Evolutionary conservation across 2,113 vertebrate species (phyloP), one percentile per base, ranked within the genome.

Genomic region (Condylura cristata): DNA sequence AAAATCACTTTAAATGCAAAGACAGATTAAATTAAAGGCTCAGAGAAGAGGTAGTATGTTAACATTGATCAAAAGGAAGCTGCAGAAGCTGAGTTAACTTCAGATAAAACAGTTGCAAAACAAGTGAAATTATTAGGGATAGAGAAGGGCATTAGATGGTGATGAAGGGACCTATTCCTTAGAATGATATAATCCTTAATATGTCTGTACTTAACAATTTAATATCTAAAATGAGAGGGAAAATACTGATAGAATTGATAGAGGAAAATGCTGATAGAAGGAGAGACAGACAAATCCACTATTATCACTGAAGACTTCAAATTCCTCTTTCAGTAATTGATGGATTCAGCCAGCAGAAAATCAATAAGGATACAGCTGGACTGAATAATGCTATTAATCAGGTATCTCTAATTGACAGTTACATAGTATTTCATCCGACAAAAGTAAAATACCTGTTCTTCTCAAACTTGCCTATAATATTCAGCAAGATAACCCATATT

Each of bases 371-470:
- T 63, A 51, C 39, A 65, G 44, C 13, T 48, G 65, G 72, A 87
- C 58, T 51, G 60, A 86, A 86, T 4, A 80, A 74, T 46, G 53
- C 60, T 82, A 63, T 63, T 63, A 68, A 91, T 91, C 90, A 91
- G 6, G 44, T 44, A 41, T 20, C 44, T 89, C 71, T 81, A 88
- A 95, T 17, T 91, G 91, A 61, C 84, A 81, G 71, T 91, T 70
- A 91, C 70, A 46, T 82, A 95, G 71, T 61, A 76, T 22, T 89
- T 81, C 60, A 93, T 89, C 44, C 74, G 68, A 76, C 24, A 53
- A 63, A 66, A 81, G 13, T 37, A 76, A 34, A 93, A 76, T 13
- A 26, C 26, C 44, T 17, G 75, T 83, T 90, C 66, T 94, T 78
- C n/a, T 81, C 51, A 70, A 95, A 78, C 61, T 63, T 60, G 39